A percentile compares a stretch with the other conserved stretches of the same genome.
Conservation (phyloP, 2,113 vertebrate species). For the Marmota monax region DNA sequence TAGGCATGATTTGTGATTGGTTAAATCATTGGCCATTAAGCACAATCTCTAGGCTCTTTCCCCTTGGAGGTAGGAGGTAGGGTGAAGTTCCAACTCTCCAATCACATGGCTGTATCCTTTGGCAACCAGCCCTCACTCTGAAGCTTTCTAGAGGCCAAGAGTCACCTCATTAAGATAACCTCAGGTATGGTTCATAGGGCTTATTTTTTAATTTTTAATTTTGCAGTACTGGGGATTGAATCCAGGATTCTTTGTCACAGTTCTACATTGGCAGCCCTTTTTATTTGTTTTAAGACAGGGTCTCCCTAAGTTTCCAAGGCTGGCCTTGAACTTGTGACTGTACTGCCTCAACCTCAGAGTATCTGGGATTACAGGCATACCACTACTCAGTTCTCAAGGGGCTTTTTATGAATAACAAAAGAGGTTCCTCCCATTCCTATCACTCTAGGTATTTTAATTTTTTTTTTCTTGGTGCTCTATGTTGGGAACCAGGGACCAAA, state of each 20-base stretch:
- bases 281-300: no score
- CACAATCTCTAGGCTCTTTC: not conserved
- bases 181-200: not conserved
- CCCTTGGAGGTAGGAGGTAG: not conserved
- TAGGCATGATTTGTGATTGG: not conserved
- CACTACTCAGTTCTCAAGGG: not conserved
- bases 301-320: no score
- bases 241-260: no score
- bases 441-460: not conserved
- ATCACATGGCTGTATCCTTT: not conserved
- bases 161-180: not conserved
- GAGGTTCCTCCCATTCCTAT: not conserved
- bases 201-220: no score
- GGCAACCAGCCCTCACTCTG: not conserved
- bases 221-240: no score
- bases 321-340: no score
- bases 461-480: not conserved
- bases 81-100: not conserved
- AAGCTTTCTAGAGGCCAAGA: not conserved
- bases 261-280: no score
- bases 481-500: not conserved
- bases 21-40: not conserved
- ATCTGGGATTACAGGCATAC: no score
- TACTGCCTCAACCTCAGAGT: no score
- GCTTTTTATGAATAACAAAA: not conserved